These are phyloP conservation scores for Solea senegalensis DNA, from an alignment of 2,113 vertebrate genomes.

Conservation along the genomic window DNA sequence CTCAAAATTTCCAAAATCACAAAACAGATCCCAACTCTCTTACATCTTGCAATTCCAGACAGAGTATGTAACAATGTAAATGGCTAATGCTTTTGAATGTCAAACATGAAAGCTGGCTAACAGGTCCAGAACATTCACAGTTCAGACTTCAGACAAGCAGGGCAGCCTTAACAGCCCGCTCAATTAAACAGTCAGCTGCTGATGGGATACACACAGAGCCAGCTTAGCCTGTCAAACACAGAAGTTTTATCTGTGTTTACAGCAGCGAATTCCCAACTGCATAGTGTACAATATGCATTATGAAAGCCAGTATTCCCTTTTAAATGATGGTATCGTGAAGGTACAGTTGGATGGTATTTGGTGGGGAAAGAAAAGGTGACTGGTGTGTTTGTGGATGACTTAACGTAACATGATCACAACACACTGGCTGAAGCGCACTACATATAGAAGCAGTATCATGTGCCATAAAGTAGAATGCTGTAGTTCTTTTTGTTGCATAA, in stretches of 20 bases:
- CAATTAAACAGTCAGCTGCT: conserved; percentile 61
- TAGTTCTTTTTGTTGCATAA: too few relatives aligned
- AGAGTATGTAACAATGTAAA: not conserved
- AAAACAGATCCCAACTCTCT: not conserved
- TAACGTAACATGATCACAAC: not conserved
- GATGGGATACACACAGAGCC: conserved; percentile 52
- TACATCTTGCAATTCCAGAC: not conserved
- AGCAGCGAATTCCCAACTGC: not conserved
- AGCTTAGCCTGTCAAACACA: conserved; percentile 57
- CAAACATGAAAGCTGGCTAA: conserved; percentile 7
- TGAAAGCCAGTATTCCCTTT: too few relatives aligned
- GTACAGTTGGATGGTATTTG: too few relatives aligned
- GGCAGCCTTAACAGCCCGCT: conserved; percentile 64
- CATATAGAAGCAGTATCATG: too few relatives aligned
- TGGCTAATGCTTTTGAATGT: conserved; percentile 9
- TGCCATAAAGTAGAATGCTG: too few relatives aligned
- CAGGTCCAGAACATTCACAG: conserved; percentile 3
- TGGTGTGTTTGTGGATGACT: not conserved
- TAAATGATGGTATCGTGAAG: too few relatives aligned
- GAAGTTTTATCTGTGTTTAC: not conserved
- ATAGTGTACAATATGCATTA: too few relatives aligned
- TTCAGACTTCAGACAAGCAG: conserved; percentile 47
- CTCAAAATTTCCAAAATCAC: not conserved
- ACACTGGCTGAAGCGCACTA: not conserved
- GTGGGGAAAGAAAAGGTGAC: too few relatives aligned